Evolutionary conservation across 2,113 vertebrate genomes (phyloP).

Genomic region (Phylloscopus whistleri): DNA sequence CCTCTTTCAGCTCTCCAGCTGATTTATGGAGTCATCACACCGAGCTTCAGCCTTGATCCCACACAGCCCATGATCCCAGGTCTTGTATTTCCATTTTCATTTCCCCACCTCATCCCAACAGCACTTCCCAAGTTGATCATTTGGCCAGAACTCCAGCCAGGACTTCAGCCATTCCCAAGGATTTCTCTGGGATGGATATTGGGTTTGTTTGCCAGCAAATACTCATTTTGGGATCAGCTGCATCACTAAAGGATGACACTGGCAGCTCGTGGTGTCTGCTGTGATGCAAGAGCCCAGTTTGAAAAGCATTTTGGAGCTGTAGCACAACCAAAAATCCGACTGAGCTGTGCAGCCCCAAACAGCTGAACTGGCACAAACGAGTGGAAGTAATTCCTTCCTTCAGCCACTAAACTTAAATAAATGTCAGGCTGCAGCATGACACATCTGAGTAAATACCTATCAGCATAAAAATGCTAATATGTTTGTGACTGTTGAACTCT

Average conservation of each 20-base stretch:
- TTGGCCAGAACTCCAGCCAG: neutral
- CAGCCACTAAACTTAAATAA: constrained; percentile 9
- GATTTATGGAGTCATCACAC: neutral
- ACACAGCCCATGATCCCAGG: rapidly evolving
- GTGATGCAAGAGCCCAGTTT: neutral
- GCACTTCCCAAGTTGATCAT: neutral
- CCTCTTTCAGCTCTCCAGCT: neutral
- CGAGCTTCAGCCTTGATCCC: neutral
- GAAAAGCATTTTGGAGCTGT: neutral
- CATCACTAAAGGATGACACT: neutral
- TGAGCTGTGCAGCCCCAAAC: neutral
- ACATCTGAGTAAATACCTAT: constrained; percentile 1
- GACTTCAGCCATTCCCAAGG: neutral
- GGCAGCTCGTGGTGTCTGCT: neutral
- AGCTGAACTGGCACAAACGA: constrained; percentile 1
- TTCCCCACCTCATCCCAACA: neutral
- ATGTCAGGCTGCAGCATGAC: constrained; percentile 14
- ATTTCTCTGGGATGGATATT: neutral
- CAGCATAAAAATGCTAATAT: neutral
- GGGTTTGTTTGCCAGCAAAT: neutral
- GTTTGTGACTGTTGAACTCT: neutral
- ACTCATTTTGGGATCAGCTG: neutral
- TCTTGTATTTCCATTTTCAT: neutral
- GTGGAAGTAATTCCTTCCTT: constrained; percentile 27
- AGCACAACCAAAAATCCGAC: neutral